Conservation (phyloP, 1,140 invertebrate species). For the Microplitis mediator region DNA sequence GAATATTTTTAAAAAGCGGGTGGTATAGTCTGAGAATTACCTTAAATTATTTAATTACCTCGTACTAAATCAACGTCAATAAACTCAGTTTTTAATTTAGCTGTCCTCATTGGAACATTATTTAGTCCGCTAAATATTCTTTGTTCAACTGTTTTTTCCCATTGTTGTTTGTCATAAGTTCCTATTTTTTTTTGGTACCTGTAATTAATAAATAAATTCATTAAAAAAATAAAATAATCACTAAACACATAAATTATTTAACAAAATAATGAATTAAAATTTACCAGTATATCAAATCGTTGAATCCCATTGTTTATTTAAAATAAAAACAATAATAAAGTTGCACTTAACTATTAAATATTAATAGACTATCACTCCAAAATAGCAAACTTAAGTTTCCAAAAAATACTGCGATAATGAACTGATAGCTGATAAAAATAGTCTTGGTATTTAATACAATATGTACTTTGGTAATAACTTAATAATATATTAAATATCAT, state of each 20-base stretch:
- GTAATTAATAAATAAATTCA: slow-evolving; percentile 25
- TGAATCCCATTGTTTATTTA: slow-evolving; percentile 44
- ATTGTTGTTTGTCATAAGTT: slow-evolving; percentile 94
- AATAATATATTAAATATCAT: slow-evolving; percentile 20
- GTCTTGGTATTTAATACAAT: background rate
- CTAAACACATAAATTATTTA: no score
- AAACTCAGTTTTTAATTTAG: slow-evolving; percentile 87
- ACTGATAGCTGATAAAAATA: background rate
- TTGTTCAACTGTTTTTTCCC: slow-evolving; percentile 93
- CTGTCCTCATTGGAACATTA: slow-evolving; percentile 84
- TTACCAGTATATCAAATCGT: slow-evolving; percentile 53
- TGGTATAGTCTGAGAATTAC: no score
- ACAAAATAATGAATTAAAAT: slow-evolving; percentile 13
- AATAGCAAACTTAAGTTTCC: slow-evolving; percentile 15
- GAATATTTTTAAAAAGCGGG: background rate
- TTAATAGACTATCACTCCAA: background rate
- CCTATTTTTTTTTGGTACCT: slow-evolving; percentile 95
- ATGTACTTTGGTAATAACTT: background rate
- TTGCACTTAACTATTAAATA: background rate
- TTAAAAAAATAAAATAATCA: no score
- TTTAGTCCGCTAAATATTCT: slow-evolving; percentile 83
- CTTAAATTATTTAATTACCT: slow-evolving; percentile 60
- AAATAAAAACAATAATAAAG: background rate
- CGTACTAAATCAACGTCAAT: slow-evolving; percentile 95
- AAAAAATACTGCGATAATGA: slow-evolving; percentile 27